phyloP scores from a whole-genome alignment of 2,113 vertebrate species.

The Heterotis niloticus region DNA sequence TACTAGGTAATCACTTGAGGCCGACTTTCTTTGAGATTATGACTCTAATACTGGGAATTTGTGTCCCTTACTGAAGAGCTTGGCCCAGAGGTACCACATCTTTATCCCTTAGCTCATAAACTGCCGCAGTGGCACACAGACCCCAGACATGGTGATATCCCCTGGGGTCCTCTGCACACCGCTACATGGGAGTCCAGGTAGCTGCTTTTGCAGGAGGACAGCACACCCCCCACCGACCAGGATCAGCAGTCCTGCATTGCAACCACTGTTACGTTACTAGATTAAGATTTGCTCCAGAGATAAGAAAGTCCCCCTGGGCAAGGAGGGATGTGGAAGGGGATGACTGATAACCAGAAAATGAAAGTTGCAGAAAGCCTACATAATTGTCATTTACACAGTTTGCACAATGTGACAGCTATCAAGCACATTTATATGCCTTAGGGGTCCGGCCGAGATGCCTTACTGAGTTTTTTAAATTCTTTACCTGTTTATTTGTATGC shows the following conservation, averaged over 20 bases:
- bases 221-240: not conserved
- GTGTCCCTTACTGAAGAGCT: not conserved
- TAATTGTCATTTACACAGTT: not conserved
- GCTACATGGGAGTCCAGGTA: not conserved
- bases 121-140: not conserved
- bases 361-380: too few relatives aligned
- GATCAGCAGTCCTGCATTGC: not conserved
- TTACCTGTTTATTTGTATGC: not conserved
- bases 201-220: too few relatives aligned
- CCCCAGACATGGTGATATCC: not conserved
- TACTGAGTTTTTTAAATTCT: not conserved
- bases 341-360: not conserved
- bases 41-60: too few relatives aligned
- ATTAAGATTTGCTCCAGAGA: not conserved
- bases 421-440: too few relatives aligned
- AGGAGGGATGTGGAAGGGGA: too few relatives aligned
- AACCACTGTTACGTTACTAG: slow-evolving; percentile 13
- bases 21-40: not conserved
- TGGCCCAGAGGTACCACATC: not conserved
- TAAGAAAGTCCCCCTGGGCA: too few relatives aligned
- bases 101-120: not conserved
- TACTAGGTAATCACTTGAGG: not conserved
- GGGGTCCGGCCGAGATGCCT: too few relatives aligned
- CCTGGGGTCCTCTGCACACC: not conserved
- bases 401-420: not conserved